Base-by-base conservation (phyloP, 2,888 invertebrate species). In the Eilema griseolum region DNA sequence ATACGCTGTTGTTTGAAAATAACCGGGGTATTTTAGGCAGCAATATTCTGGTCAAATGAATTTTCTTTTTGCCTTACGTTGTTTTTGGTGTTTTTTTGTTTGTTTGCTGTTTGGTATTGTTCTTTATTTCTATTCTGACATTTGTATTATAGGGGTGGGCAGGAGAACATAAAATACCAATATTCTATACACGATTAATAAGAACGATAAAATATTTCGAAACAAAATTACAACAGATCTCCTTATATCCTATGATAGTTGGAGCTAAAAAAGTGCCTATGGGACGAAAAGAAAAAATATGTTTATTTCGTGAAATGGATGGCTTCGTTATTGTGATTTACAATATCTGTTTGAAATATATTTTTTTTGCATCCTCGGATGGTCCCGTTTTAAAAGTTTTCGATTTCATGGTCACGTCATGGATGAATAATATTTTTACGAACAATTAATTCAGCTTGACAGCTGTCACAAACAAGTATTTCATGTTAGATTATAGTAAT, bases 311-410 rank as follows among this genome's bases (percentile, higher is more conserved):
- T 76, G 81, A 72, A 85, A 89, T 80, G 78, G 79, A 89, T 88
- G 80, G 81, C 81, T 88, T 88, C 85, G 86, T 89, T 88, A 89
- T 78, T 52, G 79, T 88, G 89, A 89, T 89, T 88, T 87, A 89
- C 82, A 84, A 79, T 86, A 85, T 83, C 83, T 83, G 74, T 83
- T 80, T 79, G 81, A 77, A 80, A 82, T 78, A 80, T 82, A 72
- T 61, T 80, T 81, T 77, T 77, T 70, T 67, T 75, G 46, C 65
- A 69, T 71, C 70, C 70, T 76, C 26, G 57, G 64, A 69, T 73
- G 70, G 69, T 71, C 57, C 64, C 57, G 46, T 56, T 61, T 69
- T 46, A 62, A 67, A 71, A 64, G 28, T 67, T 56, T 73, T 41
- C 67, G 68, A 78, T 69, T 63, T 70, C 71, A 74, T 80, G 75